Evolutionary conservation across 2,797 vertebrate genomes (phyloP), one percentile per base, ranked within the genome.

Genomic region (Aphelocoma californica): DNA sequence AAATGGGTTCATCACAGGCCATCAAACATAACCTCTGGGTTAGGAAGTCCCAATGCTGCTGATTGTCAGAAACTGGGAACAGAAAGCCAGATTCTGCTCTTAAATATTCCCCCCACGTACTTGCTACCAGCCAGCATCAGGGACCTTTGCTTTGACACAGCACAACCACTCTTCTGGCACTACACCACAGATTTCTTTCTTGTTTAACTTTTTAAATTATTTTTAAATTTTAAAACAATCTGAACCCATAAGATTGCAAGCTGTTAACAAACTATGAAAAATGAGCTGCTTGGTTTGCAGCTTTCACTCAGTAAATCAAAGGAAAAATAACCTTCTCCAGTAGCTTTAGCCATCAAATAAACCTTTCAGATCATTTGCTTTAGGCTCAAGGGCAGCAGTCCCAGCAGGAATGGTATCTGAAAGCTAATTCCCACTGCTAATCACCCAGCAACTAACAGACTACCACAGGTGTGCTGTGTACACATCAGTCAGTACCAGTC

Each of bases 331-430:
- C 44, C 23, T 86, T 72, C 15, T 72, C 38, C n/a, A 48, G 48
- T 29, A 79, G 67, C 19, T 81, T 73, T 32, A 81, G 32, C 25
- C 75, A 77, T 67, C 56, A 74, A 51, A 84, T 69, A 58, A 80
- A 60, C 44, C 20, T 80, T 92, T 64, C 60, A 57, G 71, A 92
- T 29, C 51, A 42, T 74, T 77, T 87, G 26, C 28, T 93, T 90
- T 92, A 81, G 94, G 32, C 36, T 82, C 19, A 40, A 18, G 74
- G 56, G 34, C 26, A 84, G 65, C 60, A 81, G 58, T 18, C 31
- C 66, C 73, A 81, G 66, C 31, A 89, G 58, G 64, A 91, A 69
- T 42, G 83, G 62, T 3, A 40, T 23, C 57, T 89, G 45, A 78
- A 89, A 94, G 44, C 10, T 23, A 23, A 32, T 77, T 40, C 42